Conservation (phyloP, 2,888 invertebrate species). For the Lycia hirtaria region DNA sequence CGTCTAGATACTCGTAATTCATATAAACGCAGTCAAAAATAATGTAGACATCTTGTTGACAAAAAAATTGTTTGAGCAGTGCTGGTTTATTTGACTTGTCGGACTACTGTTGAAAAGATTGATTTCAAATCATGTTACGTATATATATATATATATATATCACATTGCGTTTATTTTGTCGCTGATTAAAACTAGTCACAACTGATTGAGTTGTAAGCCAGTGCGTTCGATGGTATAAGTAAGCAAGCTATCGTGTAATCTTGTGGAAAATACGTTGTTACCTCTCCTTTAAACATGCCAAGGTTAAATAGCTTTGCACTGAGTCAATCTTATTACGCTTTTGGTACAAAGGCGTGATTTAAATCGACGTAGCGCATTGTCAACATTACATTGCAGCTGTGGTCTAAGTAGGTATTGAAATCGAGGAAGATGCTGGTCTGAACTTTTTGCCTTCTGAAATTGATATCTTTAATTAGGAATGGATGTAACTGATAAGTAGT, state of each 20-base stretch:
- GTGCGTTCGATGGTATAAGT: background rate
- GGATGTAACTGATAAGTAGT: conserved; percentile 6
- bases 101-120: background rate
- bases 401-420: conserved; percentile 45
- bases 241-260: conserved; percentile 4
- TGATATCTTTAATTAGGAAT: conserved; percentile 13
- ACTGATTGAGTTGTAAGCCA: conserved; percentile 7
- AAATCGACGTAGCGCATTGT: conserved; percentile 56
- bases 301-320: conserved; percentile 60
- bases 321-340: conserved; percentile 65
- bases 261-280: conserved; percentile 18
- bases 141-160: no score
- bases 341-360: conserved; percentile 62
- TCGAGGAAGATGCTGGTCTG: conserved; percentile 14
- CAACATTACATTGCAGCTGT: conserved; percentile 51
- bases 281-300: conserved; percentile 44
- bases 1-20: no score
- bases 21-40: background rate
- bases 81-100: background rate
- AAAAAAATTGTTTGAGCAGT: background rate
- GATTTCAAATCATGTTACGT: background rate
- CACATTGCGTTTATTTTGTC: background rate
- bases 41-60: background rate
- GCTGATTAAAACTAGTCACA: background rate
- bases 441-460: conserved; percentile 1